phyloP scores from a whole-genome alignment of 2,113 vertebrate genomes.

The Carollia perspicillata region DNA sequence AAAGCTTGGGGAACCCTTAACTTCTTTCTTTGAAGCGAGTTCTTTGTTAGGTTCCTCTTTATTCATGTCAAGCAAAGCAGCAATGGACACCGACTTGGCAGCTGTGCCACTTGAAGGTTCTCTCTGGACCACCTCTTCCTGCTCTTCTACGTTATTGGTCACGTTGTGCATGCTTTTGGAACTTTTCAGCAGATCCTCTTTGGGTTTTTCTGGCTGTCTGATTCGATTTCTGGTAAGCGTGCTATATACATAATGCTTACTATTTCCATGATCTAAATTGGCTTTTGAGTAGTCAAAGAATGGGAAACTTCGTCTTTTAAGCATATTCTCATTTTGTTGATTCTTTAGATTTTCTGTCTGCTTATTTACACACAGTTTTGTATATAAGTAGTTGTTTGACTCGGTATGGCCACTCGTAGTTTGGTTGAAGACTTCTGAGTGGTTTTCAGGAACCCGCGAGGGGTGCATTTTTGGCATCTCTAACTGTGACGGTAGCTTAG shows the following conservation, averaged over 20 bases:
- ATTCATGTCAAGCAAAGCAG: conserved; percentile 79
- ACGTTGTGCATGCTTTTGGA: conserved; percentile 81
- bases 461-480: conserved; percentile 77
- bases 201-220: conserved; percentile 77
- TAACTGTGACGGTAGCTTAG: conserved; percentile 39
- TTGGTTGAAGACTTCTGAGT: conserved; percentile 61
- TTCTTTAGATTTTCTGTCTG: conserved; percentile 76
- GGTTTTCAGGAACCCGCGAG: conserved; percentile 79
- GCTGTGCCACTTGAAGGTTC: conserved; percentile 76
- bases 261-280: conserved; percentile 75
- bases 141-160: conserved; percentile 80
- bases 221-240: conserved; percentile 82
- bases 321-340: conserved; percentile 81
- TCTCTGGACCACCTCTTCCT: conserved; percentile 79
- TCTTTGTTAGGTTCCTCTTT: conserved; percentile 82
- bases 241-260: conserved; percentile 86
- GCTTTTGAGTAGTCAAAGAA: conserved; percentile 87
- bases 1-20: conserved; percentile 84
- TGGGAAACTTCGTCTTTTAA: conserved; percentile 93
- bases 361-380: conserved; percentile 80
- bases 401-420: conserved; percentile 65
- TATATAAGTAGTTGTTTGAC: conserved; percentile 79
- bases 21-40: conserved; percentile 79
- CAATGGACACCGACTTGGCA: conserved; percentile 86
- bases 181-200: conserved; percentile 76